Percentiles rank a stretch among this genome's conserved stretches.
These are phyloP conservation scores for Psammodynastes pulverulentus DNA, from an alignment of 2,113 vertebrate species.

Conservation along the genomic window DNA sequence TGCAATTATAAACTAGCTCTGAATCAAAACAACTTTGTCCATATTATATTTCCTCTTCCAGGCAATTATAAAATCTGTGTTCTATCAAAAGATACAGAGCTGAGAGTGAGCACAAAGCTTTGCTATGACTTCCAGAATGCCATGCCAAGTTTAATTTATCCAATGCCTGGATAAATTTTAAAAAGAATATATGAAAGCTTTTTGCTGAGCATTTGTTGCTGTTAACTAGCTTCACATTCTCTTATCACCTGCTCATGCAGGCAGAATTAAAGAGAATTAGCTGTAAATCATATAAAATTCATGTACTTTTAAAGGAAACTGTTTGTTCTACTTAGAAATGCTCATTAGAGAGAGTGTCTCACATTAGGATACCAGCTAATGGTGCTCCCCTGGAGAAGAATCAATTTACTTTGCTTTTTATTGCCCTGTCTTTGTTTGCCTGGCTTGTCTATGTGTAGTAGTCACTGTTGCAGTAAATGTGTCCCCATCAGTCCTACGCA, in stretches of 20 bases:
- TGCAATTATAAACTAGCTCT: background rate
- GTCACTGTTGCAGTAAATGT: slow-evolving; percentile 43
- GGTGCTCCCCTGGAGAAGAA: slow-evolving; percentile 69
- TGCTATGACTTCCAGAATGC: background rate
- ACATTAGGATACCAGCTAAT: slow-evolving; percentile 72
- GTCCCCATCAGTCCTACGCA: slow-evolving; percentile 5
- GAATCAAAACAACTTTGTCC: background rate
- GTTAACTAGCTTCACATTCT: slow-evolving; percentile 60
- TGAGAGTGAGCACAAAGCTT: background rate
- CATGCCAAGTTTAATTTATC: background rate
- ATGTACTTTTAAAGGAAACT: slow-evolving; percentile 72
- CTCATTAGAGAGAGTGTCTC: slow-evolving; percentile 51
- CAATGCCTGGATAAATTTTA: background rate
- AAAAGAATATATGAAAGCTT: slow-evolving; percentile 49
- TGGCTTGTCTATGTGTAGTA: slow-evolving; percentile 39
- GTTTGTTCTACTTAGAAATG: slow-evolving; percentile 66
- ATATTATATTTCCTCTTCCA: background rate
- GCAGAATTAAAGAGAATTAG: slow-evolving; percentile 77
- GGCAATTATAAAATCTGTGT: background rate
- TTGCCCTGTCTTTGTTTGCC: slow-evolving; percentile 67
- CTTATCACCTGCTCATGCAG: slow-evolving; percentile 72
- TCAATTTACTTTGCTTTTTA: slow-evolving; percentile 75
- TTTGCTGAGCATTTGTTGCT: slow-evolving; percentile 52
- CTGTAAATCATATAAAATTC: slow-evolving; percentile 75
- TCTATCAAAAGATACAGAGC: background rate